phyloP scores from a whole-genome alignment of 1,140 invertebrate genomes.

The Diabrotica virgifera region DNA sequence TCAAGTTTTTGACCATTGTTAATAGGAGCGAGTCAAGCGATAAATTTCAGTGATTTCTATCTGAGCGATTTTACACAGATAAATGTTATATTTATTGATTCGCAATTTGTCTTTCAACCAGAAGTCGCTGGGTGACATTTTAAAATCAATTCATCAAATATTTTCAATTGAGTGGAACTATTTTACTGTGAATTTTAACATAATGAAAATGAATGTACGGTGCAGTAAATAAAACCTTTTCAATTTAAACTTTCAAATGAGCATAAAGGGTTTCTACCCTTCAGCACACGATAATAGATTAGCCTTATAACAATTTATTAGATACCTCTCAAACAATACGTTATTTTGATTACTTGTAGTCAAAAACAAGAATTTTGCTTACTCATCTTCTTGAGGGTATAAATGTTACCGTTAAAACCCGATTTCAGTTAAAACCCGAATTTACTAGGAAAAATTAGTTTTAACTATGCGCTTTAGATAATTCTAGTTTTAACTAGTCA shows the following conservation, averaged over 20 bases:
- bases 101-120: slow-evolving; percentile 4
- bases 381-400: too few species aligned
- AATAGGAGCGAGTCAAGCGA: slow-evolving; percentile 15
- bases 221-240: slow-evolving; percentile 1
- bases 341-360: not conserved
- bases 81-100: slow-evolving; percentile 16
- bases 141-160: not conserved
- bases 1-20: slow-evolving; percentile 27
- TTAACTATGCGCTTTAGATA: too few species aligned
- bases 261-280: not conserved
- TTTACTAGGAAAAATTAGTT: too few species aligned
- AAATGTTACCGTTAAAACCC: not conserved
- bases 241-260: not conserved
- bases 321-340: not conserved
- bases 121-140: not conserved
- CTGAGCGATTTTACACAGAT: slow-evolving; percentile 11
- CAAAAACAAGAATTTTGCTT: not conserved
- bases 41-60: slow-evolving; percentile 18
- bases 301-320: not conserved
- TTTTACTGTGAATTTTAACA: not conserved
- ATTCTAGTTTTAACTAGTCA: too few species aligned
- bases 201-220: not conserved
- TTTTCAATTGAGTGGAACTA: not conserved
- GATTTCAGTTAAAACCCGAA: not conserved
- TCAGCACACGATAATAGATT: not conserved